phyloP scores from a whole-genome alignment of 2,113 vertebrate species.

The Xerus inauris region DNA sequence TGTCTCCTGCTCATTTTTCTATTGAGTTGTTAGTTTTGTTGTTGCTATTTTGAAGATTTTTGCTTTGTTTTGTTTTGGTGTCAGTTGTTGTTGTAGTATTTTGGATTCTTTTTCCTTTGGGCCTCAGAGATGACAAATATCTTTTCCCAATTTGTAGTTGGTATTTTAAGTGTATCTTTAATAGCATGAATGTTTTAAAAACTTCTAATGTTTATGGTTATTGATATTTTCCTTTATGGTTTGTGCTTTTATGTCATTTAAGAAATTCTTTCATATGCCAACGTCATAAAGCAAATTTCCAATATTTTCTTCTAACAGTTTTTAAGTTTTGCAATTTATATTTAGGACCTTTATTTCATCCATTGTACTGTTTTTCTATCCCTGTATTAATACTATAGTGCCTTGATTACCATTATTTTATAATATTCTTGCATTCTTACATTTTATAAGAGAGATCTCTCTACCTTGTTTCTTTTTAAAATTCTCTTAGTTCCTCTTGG shows the following conservation, averaged over 20 bases:
- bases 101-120: neutral
- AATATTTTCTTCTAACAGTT: conserved; percentile 43
- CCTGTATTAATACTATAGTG: neutral
- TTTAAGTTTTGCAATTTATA: conserved; percentile 40
- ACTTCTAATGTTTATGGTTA: conserved; percentile 49
- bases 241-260: conserved; percentile 40
- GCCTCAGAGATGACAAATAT: neutral
- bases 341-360: conserved; percentile 25
- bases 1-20: neutral
- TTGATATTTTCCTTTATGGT: conserved; percentile 25
- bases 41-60: neutral
- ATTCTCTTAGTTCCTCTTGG: neutral
- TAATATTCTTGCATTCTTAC: neutral
- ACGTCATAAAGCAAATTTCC: neutral
- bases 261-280: conserved; percentile 5
- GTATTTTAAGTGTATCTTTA: conserved; percentile 22
- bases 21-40: neutral
- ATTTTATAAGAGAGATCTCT: neutral
- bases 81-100: neutral
- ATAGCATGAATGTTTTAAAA: conserved; percentile 48
- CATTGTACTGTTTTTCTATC: neutral
- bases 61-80: neutral
- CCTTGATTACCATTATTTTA: neutral
- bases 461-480: neutral
- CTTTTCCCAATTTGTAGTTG: conserved; percentile 23